Evolutionary conservation across 2,113 vertebrate species (phyloP).

Genomic region (Alligator mississippiensis): DNA sequence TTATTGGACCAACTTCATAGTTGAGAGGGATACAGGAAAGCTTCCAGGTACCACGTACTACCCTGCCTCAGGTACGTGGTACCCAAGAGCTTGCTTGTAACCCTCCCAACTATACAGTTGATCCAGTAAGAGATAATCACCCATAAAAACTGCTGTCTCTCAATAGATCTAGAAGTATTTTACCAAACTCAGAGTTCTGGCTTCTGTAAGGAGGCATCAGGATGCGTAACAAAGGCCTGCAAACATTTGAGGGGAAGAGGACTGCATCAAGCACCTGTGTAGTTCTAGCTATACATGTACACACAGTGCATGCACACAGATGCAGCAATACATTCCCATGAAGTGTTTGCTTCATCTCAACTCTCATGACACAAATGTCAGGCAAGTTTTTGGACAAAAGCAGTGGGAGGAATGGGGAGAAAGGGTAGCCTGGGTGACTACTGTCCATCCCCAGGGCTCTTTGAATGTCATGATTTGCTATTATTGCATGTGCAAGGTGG

Average conservation of each 20-base stretch:
- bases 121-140: no score
- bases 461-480: not conserved
- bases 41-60: no score
- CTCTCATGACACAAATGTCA: not conserved
- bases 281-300: not conserved
- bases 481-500: not conserved
- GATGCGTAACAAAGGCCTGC: not conserved
- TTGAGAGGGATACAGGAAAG: no score
- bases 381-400: not conserved
- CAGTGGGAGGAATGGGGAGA: not conserved
- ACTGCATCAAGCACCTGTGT: not conserved
- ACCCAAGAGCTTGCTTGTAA: no score
- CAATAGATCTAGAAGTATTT: not conserved
- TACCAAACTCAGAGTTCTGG: not conserved
- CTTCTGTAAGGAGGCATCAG: not conserved
- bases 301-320: fast-evolving
- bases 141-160: not conserved
- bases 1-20: no score
- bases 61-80: no score
- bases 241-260: not conserved
- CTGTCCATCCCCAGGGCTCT: not conserved
- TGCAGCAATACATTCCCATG: not conserved
- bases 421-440: not conserved
- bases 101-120: no score
- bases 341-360: not conserved